Base-by-base conservation (phyloP, 2,797 vertebrate genomes). In the Schizopygopsis pylzovi region DNA sequence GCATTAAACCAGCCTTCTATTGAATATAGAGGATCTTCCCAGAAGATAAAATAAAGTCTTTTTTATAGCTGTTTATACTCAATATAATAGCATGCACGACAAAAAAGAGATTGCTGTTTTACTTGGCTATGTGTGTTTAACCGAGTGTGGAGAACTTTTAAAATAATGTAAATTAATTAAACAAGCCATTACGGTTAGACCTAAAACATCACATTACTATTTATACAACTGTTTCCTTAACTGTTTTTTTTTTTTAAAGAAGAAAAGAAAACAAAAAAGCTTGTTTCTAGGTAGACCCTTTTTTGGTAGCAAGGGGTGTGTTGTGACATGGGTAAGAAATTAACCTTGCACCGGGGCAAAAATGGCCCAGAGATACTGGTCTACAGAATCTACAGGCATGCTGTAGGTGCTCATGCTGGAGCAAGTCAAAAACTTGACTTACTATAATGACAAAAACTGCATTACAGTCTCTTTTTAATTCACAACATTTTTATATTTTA, bases 131-230 rank as follows among this genome's bases (percentile, higher is more conserved):
- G 68, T 13, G 45, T 28, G 45, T 49, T 37, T 33, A 68, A 67
- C 28, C 1, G 1, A 22, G 9, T 9, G 59, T 49, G 25, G 4
- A n/a, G 13, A 28, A 25, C 47, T n/a, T 70, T 52, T 37, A 65
- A 28, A 81, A 81, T 71, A 16, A 71, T 41, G 37, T 59, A 67
- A 45, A 25, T 43, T 8, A 70, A 70, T 22, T 71, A 10, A 82
- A 25, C n/a, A 5, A 43, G 25, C 16, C 72, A 37, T 76, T 33
- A 25, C 0, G 0, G 16, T 3, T 6, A 28, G 13, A 52, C 16
- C 25, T 75, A 70, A 68, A 54, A 10, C 25, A 49, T 25, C 33
- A 54, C 15, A 52, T 37, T 2, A 22, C 16, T 33, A 33, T 39
- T 6, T 22, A n/a, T 7, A 12, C 45, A 9, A 54, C 18, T 25